Evolutionary conservation across 2,797 vertebrate species (phyloP).

Genomic region (Danionella dracula): DNA sequence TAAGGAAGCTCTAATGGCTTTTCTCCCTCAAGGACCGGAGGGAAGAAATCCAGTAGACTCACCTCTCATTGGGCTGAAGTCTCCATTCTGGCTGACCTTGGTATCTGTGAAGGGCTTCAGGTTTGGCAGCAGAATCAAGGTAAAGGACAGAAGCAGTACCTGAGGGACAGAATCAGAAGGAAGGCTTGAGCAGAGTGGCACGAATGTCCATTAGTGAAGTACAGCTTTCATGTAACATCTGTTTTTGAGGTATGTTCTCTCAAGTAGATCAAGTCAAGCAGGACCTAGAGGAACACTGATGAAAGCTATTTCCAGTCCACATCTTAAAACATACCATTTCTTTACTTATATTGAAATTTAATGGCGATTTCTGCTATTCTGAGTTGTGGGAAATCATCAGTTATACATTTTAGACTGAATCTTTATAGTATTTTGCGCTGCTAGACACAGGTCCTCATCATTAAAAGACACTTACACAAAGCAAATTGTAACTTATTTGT

Average conservation of each 20-base stretch:
- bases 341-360: too few relatives aligned
- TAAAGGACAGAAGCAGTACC: slow-evolving; percentile 72
- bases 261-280: neutral
- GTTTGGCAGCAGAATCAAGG: slow-evolving; percentile 68
- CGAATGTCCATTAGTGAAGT: neutral
- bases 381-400: too few relatives aligned
- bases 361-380: too few relatives aligned
- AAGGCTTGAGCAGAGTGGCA: neutral
- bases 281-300: neutral
- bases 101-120: slow-evolving; percentile 67
- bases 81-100: slow-evolving; percentile 65
- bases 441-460: too few relatives aligned
- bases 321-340: neutral
- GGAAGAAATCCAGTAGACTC: slow-evolving; percentile 48
- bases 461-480: too few relatives aligned
- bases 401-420: too few relatives aligned
- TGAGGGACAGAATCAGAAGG: slow-evolving; percentile 34
- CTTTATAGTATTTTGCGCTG: too few relatives aligned
- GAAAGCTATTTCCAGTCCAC: neutral
- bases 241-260: neutral
- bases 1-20: neutral
- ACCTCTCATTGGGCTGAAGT: slow-evolving; percentile 71
- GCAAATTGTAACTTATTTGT: too few relatives aligned
- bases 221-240: neutral
- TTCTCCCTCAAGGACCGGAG: neutral